Percentiles rank a stretch among this genome's conserved stretches.
Conservation (phyloP, 2,888 invertebrate species). For the Andrena camellia region DNA sequence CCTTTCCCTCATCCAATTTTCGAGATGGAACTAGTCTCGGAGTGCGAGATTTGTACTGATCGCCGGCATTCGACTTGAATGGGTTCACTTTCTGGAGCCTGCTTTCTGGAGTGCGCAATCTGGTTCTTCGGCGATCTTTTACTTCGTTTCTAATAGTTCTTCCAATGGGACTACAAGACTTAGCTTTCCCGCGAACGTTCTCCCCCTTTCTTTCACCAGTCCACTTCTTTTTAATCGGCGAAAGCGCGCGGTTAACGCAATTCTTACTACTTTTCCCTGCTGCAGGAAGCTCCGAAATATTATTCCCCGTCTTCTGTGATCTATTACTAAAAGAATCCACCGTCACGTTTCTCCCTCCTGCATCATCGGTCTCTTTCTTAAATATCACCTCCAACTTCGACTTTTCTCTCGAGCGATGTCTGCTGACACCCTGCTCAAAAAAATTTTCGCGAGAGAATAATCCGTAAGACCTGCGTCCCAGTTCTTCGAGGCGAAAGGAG, state of each 20-base stretch:
- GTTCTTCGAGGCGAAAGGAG: slow-evolving; percentile 3
- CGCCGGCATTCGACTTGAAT: not conserved
- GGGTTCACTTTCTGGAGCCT: slow-evolving; percentile 10
- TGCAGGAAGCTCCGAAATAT: not conserved
- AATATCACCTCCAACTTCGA: slow-evolving; percentile 4
- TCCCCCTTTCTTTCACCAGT: not conserved
- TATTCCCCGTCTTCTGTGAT: not conserved
- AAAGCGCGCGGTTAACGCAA: not conserved
- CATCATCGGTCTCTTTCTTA: not conserved
- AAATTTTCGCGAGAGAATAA: not conserved
- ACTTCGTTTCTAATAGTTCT: not conserved
- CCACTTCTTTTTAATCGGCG: not conserved
- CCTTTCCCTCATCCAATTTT: slow-evolving; percentile 14
- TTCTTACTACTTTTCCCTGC: not conserved
- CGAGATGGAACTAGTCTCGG: not conserved
- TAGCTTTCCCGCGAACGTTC: slow-evolving; percentile 13
- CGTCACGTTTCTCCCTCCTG: not conserved
- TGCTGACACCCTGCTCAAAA: not conserved
- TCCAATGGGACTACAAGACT: slow-evolving; percentile 20
- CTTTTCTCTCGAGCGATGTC: too few species aligned
- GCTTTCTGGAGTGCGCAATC: not conserved
- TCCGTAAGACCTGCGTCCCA: not conserved
- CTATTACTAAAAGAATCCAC: not conserved
- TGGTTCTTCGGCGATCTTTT: not conserved
- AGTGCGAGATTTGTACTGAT: slow-evolving; percentile 4